These are phyloP conservation scores for Helicoverpa zea DNA, from an alignment of 1,140 invertebrate genomes.

Conservation along the genomic window DNA sequence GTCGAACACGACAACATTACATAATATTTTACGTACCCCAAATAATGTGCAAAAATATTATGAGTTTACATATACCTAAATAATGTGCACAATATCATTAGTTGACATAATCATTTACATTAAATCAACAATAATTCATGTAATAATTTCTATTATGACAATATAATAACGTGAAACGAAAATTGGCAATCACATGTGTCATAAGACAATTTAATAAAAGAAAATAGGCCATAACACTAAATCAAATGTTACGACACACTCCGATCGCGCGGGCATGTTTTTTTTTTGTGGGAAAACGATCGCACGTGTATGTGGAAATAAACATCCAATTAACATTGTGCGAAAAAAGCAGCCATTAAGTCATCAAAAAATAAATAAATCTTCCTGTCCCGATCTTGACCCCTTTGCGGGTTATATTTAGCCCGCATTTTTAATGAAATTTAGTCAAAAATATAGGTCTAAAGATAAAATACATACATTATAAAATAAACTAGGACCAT, in stretches of 20 bases:
- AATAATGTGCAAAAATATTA: too few relatives aligned
- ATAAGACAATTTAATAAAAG: conserved; percentile 49
- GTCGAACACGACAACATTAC: conserved; percentile 29
- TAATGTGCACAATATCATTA: background rate
- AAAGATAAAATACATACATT: background rate
- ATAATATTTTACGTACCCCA: too few relatives aligned
- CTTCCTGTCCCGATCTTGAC: conserved; percentile 23
- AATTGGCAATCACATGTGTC: conserved; percentile 36
- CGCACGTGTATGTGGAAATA: conserved; percentile 24
- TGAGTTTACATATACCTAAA: too few relatives aligned
- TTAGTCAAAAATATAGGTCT: background rate
- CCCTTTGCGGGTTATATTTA: conserved; percentile 10
- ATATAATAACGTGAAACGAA: conserved; percentile 37
- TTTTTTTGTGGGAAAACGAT: conserved; percentile 30
- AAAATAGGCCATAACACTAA: conserved; percentile 41
- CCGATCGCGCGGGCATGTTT: conserved; percentile 2
- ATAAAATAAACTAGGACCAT: background rate
- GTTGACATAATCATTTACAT: background rate
- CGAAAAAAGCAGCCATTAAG: conserved; percentile 42
- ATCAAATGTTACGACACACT: conserved; percentile 39
- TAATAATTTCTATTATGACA: conserved; percentile 38
- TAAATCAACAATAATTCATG: background rate
- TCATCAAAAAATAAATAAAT: conserved; percentile 39
- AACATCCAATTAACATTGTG: conserved; percentile 36
- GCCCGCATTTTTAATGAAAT: background rate